Percentiles rank a stretch among this genome's conserved stretches.
These are phyloP conservation scores for Chitala chitala DNA, from an alignment of 2,113 vertebrate genomes.

Conservation along the genomic window DNA sequence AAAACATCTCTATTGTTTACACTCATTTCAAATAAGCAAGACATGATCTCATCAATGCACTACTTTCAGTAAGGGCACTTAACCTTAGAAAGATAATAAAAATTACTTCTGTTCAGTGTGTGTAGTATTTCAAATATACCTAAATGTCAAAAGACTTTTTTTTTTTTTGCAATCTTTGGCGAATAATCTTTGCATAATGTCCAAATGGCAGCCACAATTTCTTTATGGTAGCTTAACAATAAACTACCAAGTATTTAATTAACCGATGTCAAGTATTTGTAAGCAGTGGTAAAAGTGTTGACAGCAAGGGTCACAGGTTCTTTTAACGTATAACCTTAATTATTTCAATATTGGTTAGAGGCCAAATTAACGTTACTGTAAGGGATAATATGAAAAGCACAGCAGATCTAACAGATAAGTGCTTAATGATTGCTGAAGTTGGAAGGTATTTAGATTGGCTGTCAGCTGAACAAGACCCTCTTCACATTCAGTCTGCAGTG, in stretches of 20 bases:
- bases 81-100: not conserved
- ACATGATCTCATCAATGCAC: not conserved
- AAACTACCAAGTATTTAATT: not conserved
- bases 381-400: too few relatives aligned
- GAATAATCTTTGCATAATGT: constrained; percentile 23
- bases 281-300: constrained; percentile 21
- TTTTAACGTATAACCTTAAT: too few relatives aligned
- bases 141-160: constrained; percentile 5
- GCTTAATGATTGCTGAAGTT: not conserved
- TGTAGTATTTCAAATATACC: constrained; percentile 1
- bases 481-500: not conserved
- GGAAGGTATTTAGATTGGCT: not conserved
- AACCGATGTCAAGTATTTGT: constrained; percentile 18
- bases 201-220: constrained; percentile 9
- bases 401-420: not conserved
- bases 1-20: not conserved
- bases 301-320: not conserved
- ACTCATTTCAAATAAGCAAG: constrained; percentile 1
- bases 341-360: too few relatives aligned
- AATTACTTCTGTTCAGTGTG: not conserved
- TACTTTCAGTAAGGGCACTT: constrained; percentile 20
- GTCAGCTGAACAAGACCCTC: not conserved
- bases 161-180: constrained; percentile 42
- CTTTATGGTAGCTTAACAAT: constrained; percentile 8
- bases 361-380: too few relatives aligned